phyloP scores from a whole-genome alignment of 2,113 vertebrate genomes.

The Paedocypris sp. region DNA sequence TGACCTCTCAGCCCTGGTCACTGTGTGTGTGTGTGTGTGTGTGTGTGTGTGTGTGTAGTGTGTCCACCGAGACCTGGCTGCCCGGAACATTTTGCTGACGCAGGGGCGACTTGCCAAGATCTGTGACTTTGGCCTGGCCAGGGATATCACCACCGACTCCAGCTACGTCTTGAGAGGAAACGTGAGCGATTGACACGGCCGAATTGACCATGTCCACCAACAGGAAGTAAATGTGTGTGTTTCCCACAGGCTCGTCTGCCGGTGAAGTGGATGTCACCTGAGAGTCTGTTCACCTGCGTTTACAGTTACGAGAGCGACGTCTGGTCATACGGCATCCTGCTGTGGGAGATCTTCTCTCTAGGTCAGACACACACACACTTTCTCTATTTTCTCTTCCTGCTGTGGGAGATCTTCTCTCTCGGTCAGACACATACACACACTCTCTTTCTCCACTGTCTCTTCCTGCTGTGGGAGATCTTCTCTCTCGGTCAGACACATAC shows the following conservation, averaged over 20 bases:
- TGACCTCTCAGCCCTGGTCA: neutral
- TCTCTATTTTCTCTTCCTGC: too few species aligned
- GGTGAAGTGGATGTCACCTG: constrained; percentile 98
- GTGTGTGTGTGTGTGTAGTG: constrained; percentile 58
- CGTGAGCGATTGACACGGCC: constrained; percentile 61
- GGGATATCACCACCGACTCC: constrained; percentile 93
- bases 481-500: constrained; percentile 97
- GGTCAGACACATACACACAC: too few species aligned
- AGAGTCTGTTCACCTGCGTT: constrained; percentile 92
- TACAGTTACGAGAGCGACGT: constrained; percentile 96
- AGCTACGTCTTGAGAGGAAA: constrained; percentile 96
- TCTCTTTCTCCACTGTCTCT: too few species aligned
- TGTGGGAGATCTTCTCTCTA: constrained; percentile 97
- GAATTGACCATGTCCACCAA: neutral
- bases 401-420: constrained; percentile 97
- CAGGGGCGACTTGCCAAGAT: constrained; percentile 94
- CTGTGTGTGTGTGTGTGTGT: neutral
- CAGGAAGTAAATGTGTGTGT: neutral
- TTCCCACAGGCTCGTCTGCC: constrained; percentile 81
- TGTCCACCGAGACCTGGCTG: constrained; percentile 92
- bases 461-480: constrained; percentile 96
- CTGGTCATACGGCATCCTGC: constrained; percentile 95
- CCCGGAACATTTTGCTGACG: constrained; percentile 92
- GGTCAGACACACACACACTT: too few species aligned
- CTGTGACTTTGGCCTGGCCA: constrained; percentile 92